Conservation (phyloP, 2,113 vertebrate species). For the Collichthys lucidus region DNA sequence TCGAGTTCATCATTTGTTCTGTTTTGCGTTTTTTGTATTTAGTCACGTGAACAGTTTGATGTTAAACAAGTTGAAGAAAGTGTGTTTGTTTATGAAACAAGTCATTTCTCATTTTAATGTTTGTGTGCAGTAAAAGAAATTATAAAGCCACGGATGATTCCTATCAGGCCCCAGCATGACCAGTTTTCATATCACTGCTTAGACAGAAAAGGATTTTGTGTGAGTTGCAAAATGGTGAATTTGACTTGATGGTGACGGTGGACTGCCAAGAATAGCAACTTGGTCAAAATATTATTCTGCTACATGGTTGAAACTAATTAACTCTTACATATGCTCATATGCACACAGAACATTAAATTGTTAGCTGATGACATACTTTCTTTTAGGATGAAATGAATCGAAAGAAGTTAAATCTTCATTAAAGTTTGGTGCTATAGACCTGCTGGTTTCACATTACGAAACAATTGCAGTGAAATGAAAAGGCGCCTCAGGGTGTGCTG, state of each 20-base stretch:
- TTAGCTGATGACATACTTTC: neutral
- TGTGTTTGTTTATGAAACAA: conserved; percentile 3
- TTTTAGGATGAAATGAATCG: neutral
- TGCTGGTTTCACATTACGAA: conserved; percentile 7
- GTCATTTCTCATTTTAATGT: neutral
- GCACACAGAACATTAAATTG: neutral
- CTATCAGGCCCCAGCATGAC: conserved; percentile 4
- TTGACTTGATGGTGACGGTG: neutral
- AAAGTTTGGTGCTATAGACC: neutral
- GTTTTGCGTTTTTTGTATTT: neutral
- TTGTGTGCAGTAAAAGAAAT: conserved; percentile 31
- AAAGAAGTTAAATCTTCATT: conserved; percentile 12
- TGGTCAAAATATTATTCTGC: neutral
- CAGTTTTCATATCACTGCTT: conserved; percentile 1
- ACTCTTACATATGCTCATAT: no score
- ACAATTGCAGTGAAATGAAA: conserved; percentile 15
- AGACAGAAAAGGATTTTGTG: conserved; percentile 28
- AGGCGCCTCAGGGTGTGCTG: neutral
- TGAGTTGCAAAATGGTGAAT: neutral
- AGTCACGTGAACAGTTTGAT: conserved; percentile 4
- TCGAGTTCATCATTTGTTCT: conserved; percentile 27
- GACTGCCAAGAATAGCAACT: neutral
- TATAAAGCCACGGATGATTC: conserved; percentile 15
- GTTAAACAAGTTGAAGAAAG: neutral
- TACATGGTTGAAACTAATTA: neutral